A percentile compares a stretch with the other conserved stretches of the same genome.
phyloP scores from a whole-genome alignment of 2,113 vertebrate species.

The Sprattus sprattus region DNA sequence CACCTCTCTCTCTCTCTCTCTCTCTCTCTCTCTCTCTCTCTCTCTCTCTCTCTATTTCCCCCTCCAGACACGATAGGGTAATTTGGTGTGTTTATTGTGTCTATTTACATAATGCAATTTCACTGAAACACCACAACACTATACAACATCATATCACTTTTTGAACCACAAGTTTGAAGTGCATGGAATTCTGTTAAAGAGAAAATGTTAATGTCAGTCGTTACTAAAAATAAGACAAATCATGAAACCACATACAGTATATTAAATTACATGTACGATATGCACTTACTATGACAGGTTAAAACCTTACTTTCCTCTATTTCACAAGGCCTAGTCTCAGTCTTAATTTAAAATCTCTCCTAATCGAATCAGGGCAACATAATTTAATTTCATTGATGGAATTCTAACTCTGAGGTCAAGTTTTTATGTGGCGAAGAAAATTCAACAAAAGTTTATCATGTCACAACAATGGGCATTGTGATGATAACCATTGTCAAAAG shows the following conservation, averaged over 20 bases:
- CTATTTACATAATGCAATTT: neutral
- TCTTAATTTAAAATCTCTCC: neutral
- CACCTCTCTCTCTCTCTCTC: neutral
- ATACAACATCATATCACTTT: neutral
- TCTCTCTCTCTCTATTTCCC: neutral
- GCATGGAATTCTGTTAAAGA: neutral
- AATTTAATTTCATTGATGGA: conserved; percentile 30
- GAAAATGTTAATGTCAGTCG: neutral
- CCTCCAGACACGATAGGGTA: neutral
- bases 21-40: neutral
- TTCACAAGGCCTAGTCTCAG: neutral
- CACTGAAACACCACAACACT: neutral
- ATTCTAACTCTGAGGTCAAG: conserved; percentile 26
- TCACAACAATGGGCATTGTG: neutral
- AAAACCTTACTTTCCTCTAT: conserved; percentile 3
- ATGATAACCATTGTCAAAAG: neutral
- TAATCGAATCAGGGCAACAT: conserved; percentile 20
- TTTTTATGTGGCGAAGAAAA: conserved; percentile 2
- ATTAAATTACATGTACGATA: conserved; percentile 17
- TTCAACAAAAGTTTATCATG: neutral
- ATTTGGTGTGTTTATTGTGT: neutral
- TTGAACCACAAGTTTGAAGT: neutral
- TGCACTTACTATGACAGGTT: conserved; percentile 4
- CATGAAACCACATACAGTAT: neutral
- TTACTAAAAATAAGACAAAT: conserved; percentile 17